Base-by-base conservation (phyloP, 2,888 invertebrate species). In the Pyralis farinalis region DNA sequence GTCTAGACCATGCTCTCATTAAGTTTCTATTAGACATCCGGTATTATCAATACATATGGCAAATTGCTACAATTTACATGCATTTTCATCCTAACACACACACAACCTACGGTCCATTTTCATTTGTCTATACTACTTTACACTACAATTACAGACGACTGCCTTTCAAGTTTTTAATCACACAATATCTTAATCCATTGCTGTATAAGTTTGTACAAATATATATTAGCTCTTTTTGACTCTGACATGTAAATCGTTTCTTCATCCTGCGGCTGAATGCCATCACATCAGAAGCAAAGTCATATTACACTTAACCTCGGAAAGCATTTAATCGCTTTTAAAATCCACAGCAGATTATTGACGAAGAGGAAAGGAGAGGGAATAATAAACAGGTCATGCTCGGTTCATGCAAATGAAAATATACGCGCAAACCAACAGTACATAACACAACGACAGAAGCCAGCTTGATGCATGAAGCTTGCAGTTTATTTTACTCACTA, bases 351-450 rank as follows among this genome's bases (percentile, higher is more conserved):
- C 68, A 63, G 57, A 65, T 56, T 68, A 62, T 54, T 58, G 62
- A 71, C 71, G 65, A 70, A 70, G 71, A 65, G 72, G 75, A 67
- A 70, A 63, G 71, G 71, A 74, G 66, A 65, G 73, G 69, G 75
- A 65, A 66, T 66, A 77, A 75, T 38, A 70, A 66, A 75, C 73
- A 78, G 71, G 70, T 64, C 88, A 88, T 88, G 87, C 88, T 77
- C 64, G 78, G 72, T 74, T 49, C 87, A 88, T 88, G 88, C 88
- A 87, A 88, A 88, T 86, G 74, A 88, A 83, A 82, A 39, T 63
- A 77, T 68, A 83, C 78, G 80, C 81, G 84, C 86, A 87, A 87
- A 87, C 80, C 78, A 87, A 82, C 76, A 66, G 75, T 69, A 80
- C 71, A 63, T 61, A 81, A 85, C 77, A 84, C 77, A 85, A 85